A percentile compares a stretch with the other conserved stretches of the same genome.
Evolutionary conservation across 2,113 vertebrate genomes (phyloP).

Genomic region (Notarius quadriscutis): DNA sequence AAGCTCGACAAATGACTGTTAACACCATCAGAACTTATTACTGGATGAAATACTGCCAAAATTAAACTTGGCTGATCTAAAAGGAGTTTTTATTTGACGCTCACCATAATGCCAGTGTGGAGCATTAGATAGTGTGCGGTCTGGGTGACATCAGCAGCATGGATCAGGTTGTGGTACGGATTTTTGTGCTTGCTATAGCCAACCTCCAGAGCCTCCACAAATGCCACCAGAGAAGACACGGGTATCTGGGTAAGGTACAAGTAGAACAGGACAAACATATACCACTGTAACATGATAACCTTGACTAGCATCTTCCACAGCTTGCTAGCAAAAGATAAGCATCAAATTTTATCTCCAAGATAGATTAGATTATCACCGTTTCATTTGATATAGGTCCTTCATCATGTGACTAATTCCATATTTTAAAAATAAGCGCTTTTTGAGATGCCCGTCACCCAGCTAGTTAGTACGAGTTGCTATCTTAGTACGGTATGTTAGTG

Average conservation of each 20-base stretch:
- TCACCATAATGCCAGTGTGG: slow-evolving; percentile 67
- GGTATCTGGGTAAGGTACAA: slow-evolving; percentile 79
- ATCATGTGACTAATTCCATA: background rate
- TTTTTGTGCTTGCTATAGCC: slow-evolving; percentile 98
- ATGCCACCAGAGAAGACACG: slow-evolving; percentile 87
- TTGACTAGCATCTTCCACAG: background rate
- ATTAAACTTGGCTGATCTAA: background rate
- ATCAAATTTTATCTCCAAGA: background rate
- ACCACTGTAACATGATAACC: background rate
- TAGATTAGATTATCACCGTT: background rate
- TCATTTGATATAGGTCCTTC: background rate
- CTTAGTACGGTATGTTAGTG: background rate
- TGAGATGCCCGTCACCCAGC: background rate
- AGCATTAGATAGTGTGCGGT: slow-evolving; percentile 98
- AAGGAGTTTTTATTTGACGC: background rate
- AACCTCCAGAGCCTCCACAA: slow-evolving; percentile 92
- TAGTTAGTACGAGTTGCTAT: background rate
- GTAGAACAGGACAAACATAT: background rate
- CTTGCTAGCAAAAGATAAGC: background rate
- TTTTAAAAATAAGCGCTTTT: background rate
- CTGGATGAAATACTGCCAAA: background rate
- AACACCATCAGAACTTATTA: background rate
- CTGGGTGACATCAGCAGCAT: slow-evolving; percentile 97
- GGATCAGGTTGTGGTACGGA: slow-evolving; percentile 96
- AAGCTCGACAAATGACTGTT: background rate